phyloP scores from a whole-genome alignment of 1,140 invertebrate species.

The Zaprionus africanus region DNA sequence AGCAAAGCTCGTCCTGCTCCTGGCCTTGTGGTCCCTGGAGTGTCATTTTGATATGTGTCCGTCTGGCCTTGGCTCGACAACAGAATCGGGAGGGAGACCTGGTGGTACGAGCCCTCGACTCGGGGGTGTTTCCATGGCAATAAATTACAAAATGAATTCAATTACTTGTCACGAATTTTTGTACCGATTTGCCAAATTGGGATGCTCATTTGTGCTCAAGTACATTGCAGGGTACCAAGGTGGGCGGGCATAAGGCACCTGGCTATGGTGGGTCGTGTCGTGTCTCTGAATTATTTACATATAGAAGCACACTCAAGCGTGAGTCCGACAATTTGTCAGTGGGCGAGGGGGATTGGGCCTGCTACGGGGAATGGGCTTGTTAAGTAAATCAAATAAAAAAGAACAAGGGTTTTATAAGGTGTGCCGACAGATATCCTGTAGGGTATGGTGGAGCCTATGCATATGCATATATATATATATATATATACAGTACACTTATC shows the following conservation, averaged over 20 bases:
- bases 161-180: constrained; percentile 78
- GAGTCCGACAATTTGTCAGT: constrained; percentile 19
- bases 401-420: neutral
- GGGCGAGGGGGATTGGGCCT: neutral
- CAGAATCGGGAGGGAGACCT: neutral
- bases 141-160: constrained; percentile 82
- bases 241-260: neutral
- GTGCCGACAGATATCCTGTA: neutral
- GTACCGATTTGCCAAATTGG: constrained; percentile 69
- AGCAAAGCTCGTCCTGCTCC: constrained; percentile 48
- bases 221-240: constrained; percentile 1
- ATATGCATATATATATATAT: neutral
- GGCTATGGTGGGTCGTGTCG: neutral
- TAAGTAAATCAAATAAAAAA: constrained; percentile 10
- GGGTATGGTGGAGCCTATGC: neutral
- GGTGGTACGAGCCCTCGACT: constrained; percentile 18
- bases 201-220: constrained; percentile 43
- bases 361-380: constrained; percentile 1
- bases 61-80: constrained; percentile 33
- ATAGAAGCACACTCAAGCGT: constrained; percentile 19
- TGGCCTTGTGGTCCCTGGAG: constrained; percentile 62
- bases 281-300: constrained; percentile 45
- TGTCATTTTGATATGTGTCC: constrained; percentile 75
- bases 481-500: neutral
- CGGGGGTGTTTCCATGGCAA: constrained; percentile 70